A percentile compares a stretch with the other conserved stretches of the same genome.
Conservation (phyloP, 2,888 invertebrate species). For the Synanthedon tipuliformis region DNA sequence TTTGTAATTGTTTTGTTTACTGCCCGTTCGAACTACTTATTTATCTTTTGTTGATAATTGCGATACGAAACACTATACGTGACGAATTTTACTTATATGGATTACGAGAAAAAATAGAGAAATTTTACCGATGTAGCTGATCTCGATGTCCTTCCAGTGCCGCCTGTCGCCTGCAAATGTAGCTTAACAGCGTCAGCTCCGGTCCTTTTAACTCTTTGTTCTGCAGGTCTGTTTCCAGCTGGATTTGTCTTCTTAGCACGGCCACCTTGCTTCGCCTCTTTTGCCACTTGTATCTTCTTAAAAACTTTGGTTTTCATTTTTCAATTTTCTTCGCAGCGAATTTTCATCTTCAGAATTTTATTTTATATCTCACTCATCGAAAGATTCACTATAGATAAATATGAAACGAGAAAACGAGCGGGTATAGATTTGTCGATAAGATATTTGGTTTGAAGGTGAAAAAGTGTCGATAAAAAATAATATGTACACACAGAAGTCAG, state of each 20-base stretch:
- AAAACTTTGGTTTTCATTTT: slow-evolving; percentile 54
- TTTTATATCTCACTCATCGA: slow-evolving; percentile 6
- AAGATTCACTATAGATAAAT: slow-evolving; percentile 16
- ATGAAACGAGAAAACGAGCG: slow-evolving; percentile 23
- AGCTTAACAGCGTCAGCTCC: slow-evolving; percentile 59
- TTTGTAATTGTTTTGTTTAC: no score
- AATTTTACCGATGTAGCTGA: slow-evolving; percentile 51
- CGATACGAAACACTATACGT: no score
- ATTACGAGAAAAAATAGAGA: neutral
- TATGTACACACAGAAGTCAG: slow-evolving; percentile 24
- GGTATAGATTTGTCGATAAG: slow-evolving; percentile 38
- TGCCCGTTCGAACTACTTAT: no score
- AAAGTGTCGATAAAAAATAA: slow-evolving; percentile 47
- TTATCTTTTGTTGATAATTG: neutral
- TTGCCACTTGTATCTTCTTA: slow-evolving; percentile 26
- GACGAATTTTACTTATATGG: slow-evolving; percentile 5
- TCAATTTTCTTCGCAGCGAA: slow-evolving; percentile 7
- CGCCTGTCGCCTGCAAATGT: slow-evolving; percentile 47
- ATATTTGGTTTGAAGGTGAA: slow-evolving; percentile 52
- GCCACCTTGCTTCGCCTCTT: slow-evolving; percentile 18
- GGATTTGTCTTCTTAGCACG: slow-evolving; percentile 9
- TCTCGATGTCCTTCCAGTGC: slow-evolving; percentile 55
- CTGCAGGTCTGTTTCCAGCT: slow-evolving; percentile 6
- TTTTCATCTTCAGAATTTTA: slow-evolving; percentile 4
- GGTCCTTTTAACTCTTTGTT: slow-evolving; percentile 42